Evolutionary conservation across 2,888 invertebrate species (phyloP), one percentile per base, ranked within the genome.

Genomic region (Scaptomyza tumidula): DNA sequence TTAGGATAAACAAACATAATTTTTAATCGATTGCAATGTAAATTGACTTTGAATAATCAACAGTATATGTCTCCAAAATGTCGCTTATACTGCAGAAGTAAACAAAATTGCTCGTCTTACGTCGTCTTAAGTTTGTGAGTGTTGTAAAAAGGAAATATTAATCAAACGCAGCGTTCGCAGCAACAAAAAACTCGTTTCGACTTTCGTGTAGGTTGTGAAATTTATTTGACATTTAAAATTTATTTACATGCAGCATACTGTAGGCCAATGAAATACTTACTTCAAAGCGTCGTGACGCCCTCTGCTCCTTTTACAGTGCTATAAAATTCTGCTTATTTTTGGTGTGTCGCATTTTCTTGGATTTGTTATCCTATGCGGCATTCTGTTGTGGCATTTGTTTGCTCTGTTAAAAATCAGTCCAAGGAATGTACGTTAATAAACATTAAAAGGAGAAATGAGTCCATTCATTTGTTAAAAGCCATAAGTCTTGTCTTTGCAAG

Each of bases 121-220:
- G 24, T 24, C 27, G 33, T n/a, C 27, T 10, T 24, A 6, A 6
- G 19, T 11, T 41, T 13, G 39, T 33, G 6, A 14, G 13, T 11
- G 46, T 13, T 10, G 57, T 27, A 31, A 41, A 52, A 33, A 27
- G 37, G 35, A 56, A 66, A 75, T 49, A 53, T 67, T 65, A 59
- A 65, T 72, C 78, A 70, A 63, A 44, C 65, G 77, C 52, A 50
- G 13, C 46, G 63, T 2, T 0, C 65, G 77, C 52, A 50, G 13
- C 46, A 65, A 24, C 3, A 3, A 24, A 24, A 24, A 24, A 24
- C 5, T 37, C 6, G 63, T 49, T 52, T 53, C 24, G 37, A 43
- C 29, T 24, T 61, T 6, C 45, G 27, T 55, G 55, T 48, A 16
- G 56, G 52, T 13, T 48, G 44, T 31, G 19, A 19, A 33, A 54